Base-by-base conservation (phyloP, 2,888 invertebrate genomes). In the Mesochorus sp. region DNA sequence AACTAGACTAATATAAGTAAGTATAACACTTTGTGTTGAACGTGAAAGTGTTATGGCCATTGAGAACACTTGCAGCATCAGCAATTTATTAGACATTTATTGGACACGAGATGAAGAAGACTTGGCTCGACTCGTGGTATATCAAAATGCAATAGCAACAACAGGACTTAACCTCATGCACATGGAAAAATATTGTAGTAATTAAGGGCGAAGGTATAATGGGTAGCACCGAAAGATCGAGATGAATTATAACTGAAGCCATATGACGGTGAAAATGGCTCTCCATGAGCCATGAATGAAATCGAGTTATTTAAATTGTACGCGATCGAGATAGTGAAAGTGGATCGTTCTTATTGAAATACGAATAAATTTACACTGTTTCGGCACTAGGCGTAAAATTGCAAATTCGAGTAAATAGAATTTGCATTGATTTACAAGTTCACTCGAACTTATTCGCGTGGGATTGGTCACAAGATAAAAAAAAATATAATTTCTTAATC, bases 351-450 rank as follows among this genome's bases (percentile, higher is more conserved):
- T 34, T 57, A 26, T 47, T 31, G 34, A 47, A 47, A 17, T n/a
- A 44, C 47, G 59, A 59, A 70, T 59, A 59, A 59, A 70, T 70
- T 70, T 26, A 10, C 24, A 26, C 39, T 37, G 37, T 57, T 17
- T n/a, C 37, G 37, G 19, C 26, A n/a, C 26, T n/a, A 12, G 31
- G 19, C 10, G 19, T 28, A 19, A 44, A 34, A 44, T 47, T 8
- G 2, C 2, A 2, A 61, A 61, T 61, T 51, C 24, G 2, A 34
- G 39, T 49, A 19, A 47, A 26, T 70, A 1, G 19, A 61, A 61
- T 59, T 47, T 28, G n/a, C 49, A 26, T 61, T 26, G 17, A 14
- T 28, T 47, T 26, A 47, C 12, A 34, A 26, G 44, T 12, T 3
- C 49, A 8, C 37, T 66, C 17, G 24, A 49, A 64, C 12, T 5